Conservation (phyloP, 1,140 invertebrate species). For the Drosophila busckii region DNA sequence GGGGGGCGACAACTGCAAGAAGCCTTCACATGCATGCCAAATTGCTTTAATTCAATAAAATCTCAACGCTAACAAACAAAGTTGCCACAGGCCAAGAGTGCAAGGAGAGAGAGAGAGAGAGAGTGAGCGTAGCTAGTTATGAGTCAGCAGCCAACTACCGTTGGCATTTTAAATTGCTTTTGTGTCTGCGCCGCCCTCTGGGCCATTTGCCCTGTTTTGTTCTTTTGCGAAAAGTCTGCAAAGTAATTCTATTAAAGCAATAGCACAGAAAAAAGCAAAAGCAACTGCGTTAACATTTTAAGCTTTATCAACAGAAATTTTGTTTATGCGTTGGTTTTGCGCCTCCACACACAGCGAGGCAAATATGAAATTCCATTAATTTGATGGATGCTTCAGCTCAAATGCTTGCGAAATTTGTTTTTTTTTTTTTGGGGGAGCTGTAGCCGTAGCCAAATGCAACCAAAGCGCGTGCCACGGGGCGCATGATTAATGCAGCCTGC, state of each 20-base stretch:
- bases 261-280: slow-evolving; percentile 2
- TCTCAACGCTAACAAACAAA: slow-evolving; percentile 47
- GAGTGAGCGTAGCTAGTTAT: slow-evolving; percentile 33
- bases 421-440: neutral
- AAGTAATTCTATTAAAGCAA: slow-evolving; percentile 72
- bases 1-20: neutral
- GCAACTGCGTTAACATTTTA: slow-evolving; percentile 55
- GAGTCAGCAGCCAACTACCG: slow-evolving; percentile 48
- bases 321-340: slow-evolving; percentile 4
- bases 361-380: slow-evolving; percentile 72
- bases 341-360: slow-evolving; percentile 20
- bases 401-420: neutral
- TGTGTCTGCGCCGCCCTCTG: slow-evolving; percentile 11
- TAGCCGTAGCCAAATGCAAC: neutral
- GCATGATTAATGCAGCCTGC: slow-evolving; percentile 60
- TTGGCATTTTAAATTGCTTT: slow-evolving; percentile 41
- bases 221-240: slow-evolving; percentile 40
- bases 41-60: slow-evolving; percentile 65
- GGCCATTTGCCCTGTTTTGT: slow-evolving; percentile 42
- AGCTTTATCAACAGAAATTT: slow-evolving; percentile 56
- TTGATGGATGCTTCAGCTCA: slow-evolving; percentile 40
- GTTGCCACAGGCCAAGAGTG: slow-evolving; percentile 26
- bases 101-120: neutral
- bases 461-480: slow-evolving; percentile 16
- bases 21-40: slow-evolving; percentile 49